These are phyloP conservation scores for Aptenodytes patagonicus DNA, from an alignment of 2,113 vertebrate genomes.

Conservation along the genomic window DNA sequence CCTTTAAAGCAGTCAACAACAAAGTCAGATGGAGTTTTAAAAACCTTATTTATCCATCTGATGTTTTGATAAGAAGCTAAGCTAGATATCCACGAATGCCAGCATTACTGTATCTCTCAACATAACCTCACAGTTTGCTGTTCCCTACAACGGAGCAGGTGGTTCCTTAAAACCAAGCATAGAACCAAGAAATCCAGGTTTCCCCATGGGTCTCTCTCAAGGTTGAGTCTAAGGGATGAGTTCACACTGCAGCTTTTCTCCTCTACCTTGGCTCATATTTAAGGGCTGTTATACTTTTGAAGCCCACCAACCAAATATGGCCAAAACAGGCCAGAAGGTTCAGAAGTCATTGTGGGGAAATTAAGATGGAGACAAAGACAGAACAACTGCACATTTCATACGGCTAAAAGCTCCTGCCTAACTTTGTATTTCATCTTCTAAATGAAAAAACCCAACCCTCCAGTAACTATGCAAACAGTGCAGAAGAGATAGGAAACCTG, in stretches of 20 bases:
- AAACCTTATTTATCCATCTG: neutral
- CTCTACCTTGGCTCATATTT: accelerated
- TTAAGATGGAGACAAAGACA: neutral
- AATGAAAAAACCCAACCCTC: neutral
- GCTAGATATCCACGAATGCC: neutral
- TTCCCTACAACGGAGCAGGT: neutral
- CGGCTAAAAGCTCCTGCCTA: neutral
- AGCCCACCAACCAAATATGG: neutral
- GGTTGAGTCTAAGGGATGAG: neutral
- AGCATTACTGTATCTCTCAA: neutral
- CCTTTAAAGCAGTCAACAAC: neutral
- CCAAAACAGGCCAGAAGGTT: neutral
- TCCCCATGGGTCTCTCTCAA: neutral
- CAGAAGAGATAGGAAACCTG: neutral
- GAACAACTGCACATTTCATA: neutral
- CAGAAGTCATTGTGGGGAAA: neutral
- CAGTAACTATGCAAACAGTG: neutral
- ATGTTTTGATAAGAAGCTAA: neutral
- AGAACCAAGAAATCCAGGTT: neutral
- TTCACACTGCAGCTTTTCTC: neutral
- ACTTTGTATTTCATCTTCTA: neutral
- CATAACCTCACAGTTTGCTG: neutral
- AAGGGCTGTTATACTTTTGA: neutral
- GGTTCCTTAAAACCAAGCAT: neutral
- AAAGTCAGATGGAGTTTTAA: neutral